Conservation (phyloP, 1,140 invertebrate species). For the Thalassaphorura encarpata region DNA sequence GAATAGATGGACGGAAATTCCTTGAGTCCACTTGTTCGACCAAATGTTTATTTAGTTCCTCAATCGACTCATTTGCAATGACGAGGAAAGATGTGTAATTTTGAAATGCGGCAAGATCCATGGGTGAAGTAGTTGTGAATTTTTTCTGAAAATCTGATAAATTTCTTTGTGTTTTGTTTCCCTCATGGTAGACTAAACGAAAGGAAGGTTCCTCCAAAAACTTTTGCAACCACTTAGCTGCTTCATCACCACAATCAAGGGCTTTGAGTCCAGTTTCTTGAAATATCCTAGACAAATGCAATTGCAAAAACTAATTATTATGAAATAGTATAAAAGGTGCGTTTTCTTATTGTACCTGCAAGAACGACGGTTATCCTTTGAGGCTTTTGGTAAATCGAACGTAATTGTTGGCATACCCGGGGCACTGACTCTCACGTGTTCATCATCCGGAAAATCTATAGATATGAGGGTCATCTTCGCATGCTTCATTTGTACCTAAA, state of each 20-base stretch:
- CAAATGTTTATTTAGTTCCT: conserved; percentile 35
- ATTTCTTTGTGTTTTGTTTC: conserved; percentile 31
- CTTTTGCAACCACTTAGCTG: conserved; percentile 34
- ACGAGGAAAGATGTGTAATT: conserved; percentile 37
- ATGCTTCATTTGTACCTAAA: conserved; percentile 2
- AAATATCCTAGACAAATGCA: neutral
- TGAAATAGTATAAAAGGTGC: neutral
- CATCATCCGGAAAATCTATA: neutral
- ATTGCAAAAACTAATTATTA: neutral
- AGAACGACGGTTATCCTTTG: neutral
- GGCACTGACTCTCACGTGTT: conserved; percentile 18
- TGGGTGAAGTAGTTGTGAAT: conserved; percentile 4
- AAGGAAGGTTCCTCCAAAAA: conserved; percentile 32
- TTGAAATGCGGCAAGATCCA: conserved; percentile 32
- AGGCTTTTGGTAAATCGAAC: conserved; percentile 13
- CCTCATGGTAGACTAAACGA: conserved; percentile 34
- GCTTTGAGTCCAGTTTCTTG: conserved; percentile 26
- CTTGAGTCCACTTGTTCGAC: conserved; percentile 29
- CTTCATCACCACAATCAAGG: conserved; percentile 37
- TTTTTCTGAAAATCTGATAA: conserved; percentile 21
- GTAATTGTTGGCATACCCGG: conserved; percentile 18
- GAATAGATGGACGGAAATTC: conserved; percentile 34
- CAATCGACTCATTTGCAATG: conserved; percentile 35
- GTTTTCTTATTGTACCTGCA: conserved; percentile 3
- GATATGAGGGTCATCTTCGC: neutral